These are phyloP conservation scores for Ianthella basta DNA, from an alignment of 37 sponge, comb jelly and placozoan genomes.

Conservation along the genomic window DNA sequence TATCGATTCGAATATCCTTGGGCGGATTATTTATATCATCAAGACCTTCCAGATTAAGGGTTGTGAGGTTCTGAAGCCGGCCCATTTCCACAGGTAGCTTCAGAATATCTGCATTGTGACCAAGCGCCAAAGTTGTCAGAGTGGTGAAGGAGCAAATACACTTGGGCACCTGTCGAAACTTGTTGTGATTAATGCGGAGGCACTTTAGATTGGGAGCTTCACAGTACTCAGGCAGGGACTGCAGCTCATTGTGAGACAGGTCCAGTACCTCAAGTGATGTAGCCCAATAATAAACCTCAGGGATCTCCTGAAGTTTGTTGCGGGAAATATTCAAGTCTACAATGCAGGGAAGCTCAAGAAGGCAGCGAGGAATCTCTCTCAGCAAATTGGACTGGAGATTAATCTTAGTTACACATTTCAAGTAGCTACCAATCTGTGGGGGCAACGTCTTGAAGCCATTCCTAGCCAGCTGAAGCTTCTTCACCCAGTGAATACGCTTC, in stretches of 20 bases:
- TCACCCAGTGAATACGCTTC: constrained; percentile 76
- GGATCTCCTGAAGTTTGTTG: constrained; percentile 76
- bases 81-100: constrained; percentile 83
- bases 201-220: constrained; percentile 61
- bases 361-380: constrained; percentile 60
- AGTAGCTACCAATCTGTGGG: constrained; percentile 58
- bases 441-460: constrained; percentile 75
- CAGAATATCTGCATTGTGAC: constrained; percentile 72
- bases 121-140: constrained; percentile 61
- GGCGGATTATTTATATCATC: constrained; percentile 84
- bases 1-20: constrained; percentile 42
- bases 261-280: constrained; percentile 71
- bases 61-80: constrained; percentile 53
- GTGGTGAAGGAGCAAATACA: constrained; percentile 81
- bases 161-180: constrained; percentile 66
- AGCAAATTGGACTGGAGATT: constrained; percentile 80
- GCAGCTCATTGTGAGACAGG: constrained; percentile 77
- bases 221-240: constrained; percentile 56
- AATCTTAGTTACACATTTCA: constrained; percentile 56
- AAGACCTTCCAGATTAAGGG: constrained; percentile 52
- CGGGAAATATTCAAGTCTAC: constrained; percentile 78
- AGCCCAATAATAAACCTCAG: constrained; percentile 77
- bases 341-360: constrained; percentile 82
- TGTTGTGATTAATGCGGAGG: constrained; percentile 75
- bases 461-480: constrained; percentile 56